Evolutionary conservation across 2,113 vertebrate genomes (phyloP).

Genomic region (Taurulus bubalis): DNA sequence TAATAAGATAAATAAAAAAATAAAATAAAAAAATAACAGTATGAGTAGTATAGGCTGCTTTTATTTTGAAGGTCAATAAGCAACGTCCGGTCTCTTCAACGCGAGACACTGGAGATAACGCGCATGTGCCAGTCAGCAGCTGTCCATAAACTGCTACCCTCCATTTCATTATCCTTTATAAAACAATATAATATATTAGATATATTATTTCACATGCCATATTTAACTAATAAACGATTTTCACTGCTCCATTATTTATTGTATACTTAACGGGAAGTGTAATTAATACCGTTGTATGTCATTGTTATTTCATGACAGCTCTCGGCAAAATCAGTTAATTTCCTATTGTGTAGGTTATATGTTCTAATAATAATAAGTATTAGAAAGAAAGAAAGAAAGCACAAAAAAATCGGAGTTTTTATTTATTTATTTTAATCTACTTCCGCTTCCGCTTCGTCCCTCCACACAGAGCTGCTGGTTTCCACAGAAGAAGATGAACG

Average conservation of each 20-base stretch:
- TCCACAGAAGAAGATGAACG: slow-evolving; percentile 3
- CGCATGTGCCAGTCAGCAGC: slow-evolving; percentile 33
- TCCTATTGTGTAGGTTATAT: background rate
- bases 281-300: no score
- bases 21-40: no score
- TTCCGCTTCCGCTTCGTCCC: slow-evolving; percentile 68
- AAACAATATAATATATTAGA: background rate
- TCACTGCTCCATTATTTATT: background rate
- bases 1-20: no score
- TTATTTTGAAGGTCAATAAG: slow-evolving; percentile 30
- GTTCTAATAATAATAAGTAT: background rate
- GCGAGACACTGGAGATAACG: background rate
- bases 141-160: fast-evolving
- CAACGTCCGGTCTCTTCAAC: slow-evolving; percentile 8
- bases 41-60: no score
- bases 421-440: background rate
- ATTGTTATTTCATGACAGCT: background rate
- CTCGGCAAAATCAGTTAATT: background rate
- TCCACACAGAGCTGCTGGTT: slow-evolving; percentile 20
- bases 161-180: background rate
- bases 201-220: background rate
- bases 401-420: background rate
- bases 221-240: background rate
- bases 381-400: background rate
- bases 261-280: background rate